Percentiles rank a stretch among this genome's conserved stretches.
phyloP scores from a whole-genome alignment of 1,140 invertebrate genomes.

The Phthorimaea operculella region DNA sequence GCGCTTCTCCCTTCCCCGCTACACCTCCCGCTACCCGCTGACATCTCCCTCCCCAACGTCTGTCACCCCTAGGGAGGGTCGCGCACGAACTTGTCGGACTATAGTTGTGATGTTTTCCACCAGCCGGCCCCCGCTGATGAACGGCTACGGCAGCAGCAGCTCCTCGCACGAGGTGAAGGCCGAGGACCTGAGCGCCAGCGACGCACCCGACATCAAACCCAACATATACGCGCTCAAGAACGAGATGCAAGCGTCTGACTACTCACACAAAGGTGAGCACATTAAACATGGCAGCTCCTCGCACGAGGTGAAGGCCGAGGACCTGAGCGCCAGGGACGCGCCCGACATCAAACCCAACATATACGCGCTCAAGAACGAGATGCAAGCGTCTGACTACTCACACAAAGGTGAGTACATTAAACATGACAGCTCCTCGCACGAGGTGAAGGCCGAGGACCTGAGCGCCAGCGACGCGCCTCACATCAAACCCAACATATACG shows the following conservation, averaged over 20 bases:
- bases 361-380: slow-evolving; percentile 63
- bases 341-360: slow-evolving; percentile 64
- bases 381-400: slow-evolving; percentile 59
- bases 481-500: slow-evolving; percentile 64
- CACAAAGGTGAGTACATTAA: slow-evolving; percentile 58
- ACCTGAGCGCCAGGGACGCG: slow-evolving; percentile 51
- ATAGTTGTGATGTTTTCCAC: no score
- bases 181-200: slow-evolving; percentile 57
- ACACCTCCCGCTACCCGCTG: no score
- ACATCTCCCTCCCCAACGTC: no score
- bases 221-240: slow-evolving; percentile 64
- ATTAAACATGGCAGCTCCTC: slow-evolving; percentile 51
- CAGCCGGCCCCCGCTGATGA: slow-evolving; percentile 57
- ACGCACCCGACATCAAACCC: slow-evolving; percentile 59
- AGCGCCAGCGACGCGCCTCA: slow-evolving; percentile 53
- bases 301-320: slow-evolving; percentile 63
- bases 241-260: slow-evolving; percentile 61
- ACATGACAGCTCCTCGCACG: slow-evolving; percentile 54
- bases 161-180: slow-evolving; percentile 61
- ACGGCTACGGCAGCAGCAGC: slow-evolving; percentile 58
- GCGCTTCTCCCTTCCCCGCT: no score
- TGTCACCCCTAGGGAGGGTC: no score
- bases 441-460: slow-evolving; percentile 63
- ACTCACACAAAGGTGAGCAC: slow-evolving; percentile 58
- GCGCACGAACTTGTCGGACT: no score